Base-by-base conservation (phyloP, 2,113 vertebrate genomes). In the Dasyornis broadbenti region DNA sequence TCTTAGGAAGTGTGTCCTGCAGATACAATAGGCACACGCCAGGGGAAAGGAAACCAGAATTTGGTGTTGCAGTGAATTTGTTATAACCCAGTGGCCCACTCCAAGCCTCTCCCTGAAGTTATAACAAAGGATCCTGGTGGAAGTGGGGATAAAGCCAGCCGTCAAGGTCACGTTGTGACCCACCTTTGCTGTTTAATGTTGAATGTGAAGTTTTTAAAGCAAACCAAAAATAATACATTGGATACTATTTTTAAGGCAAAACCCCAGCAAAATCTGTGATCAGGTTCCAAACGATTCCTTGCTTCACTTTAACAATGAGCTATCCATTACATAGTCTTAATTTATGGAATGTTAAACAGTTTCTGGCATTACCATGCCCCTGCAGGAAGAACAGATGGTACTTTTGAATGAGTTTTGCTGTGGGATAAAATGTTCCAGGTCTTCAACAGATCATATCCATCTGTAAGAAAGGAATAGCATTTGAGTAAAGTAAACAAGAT, bases 331-430 rank as follows among this genome's bases (percentile, higher is more conserved):
- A 82, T 92, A 83, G 66, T 86, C 92, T 84, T 94, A 92, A 95
- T 95, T 96, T 96, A 97, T 96, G 89, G 85, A 95, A 97, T 88
- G 71, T 90, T 95, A 69, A 96, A 95, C 82, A 93, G 79, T 95
- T 94, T 87, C 81, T 97, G 90, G 91, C 83, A 52, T 89, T 90
- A 40, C 64, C 92, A 77, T 96, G 92, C 82, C 97, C 95, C 84
- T 95, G 76, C 92, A 92, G 91, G 90, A 96, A 75, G 94, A 97
- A 93, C 95, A 97, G 96, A 96, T 97, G 96, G 95, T 93, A 87
- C 75, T 96, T 89, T 72, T 95, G 92, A 92, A 92, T 84, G 92
- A 88, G 50, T 90, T 96, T 95, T 96, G 64, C 83, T 92, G 33
- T 63, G 81, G 92, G 77, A 88, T 96, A 92, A 96, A 96, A 95